Base-by-base conservation (phyloP, 2,113 vertebrate genomes). In the Eretmodus cyanostictus region DNA sequence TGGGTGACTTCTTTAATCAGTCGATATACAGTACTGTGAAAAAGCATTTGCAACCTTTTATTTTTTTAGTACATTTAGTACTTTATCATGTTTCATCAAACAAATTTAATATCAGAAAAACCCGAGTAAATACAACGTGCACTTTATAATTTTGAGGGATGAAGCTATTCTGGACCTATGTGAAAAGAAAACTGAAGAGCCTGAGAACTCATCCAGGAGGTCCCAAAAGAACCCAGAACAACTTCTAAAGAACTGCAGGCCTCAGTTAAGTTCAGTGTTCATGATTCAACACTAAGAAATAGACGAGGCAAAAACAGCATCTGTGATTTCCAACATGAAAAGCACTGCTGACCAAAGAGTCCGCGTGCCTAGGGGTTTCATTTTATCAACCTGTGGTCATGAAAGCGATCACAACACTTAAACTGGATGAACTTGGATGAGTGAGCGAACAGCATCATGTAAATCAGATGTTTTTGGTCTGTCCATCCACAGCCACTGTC, bases 261-360 rank as follows among this genome's bases (percentile, higher is more conserved):
- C 61, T 36, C 61, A 12, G 17, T 66, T 66, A 36, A 36, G 31
- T 36, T 66, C 31, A 12, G 61, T 12, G 61, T 36, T 36, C 17
- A n/a, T 12, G 61, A 66, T 8, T 66, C 61, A 36, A 36, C 31
- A 36, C 6, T n/a, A 36, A 66, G 31, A 66, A 36, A 12, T 6
- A 66, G 61, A 63, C 31, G 0, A 11, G 31, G 0, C 29, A 12
- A 66, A 66, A 36, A 12, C 17, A n/a, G 31, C 31, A 36, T 0
- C 31, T 36, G 29, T 66, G 31, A 1, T 11, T 66, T n/a, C 61
- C 17, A 66, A 36, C 31, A 11, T 0, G 31, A n/a, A 36, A 1
- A 63, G 29, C 17, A 63, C 59, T 63, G 59, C 59, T 63, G 17
- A 10, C 9, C 59, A 36, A 63, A 63, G 29, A 34, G 9, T 4